Evolutionary conservation across 2,113 vertebrate species (phyloP).

Genomic region (Eurystomus gularis): DNA sequence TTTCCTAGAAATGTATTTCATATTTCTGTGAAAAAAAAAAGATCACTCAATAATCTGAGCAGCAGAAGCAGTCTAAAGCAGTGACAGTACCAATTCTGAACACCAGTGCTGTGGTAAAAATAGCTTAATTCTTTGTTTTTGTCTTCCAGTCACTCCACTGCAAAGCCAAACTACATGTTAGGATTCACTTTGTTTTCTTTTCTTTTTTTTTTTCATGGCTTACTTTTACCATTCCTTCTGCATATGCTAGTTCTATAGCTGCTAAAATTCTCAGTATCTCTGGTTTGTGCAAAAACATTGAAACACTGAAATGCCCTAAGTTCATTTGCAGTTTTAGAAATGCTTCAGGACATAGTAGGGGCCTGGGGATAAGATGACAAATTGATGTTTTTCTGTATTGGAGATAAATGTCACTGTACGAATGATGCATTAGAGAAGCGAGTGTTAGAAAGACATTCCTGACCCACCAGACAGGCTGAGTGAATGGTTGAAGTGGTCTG

Average conservation of each 20-base stretch:
- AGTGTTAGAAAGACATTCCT: not conserved
- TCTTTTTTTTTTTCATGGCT: not conserved
- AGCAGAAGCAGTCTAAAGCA: not conserved
- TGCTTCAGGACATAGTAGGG: not conserved
- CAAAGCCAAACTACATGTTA: not conserved
- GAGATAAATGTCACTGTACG: not conserved
- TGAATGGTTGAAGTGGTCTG: not conserved
- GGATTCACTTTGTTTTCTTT: not conserved
- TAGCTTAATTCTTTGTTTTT: not conserved
- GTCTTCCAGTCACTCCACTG: accelerated
- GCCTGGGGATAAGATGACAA: not conserved
- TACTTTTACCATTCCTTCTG: not conserved
- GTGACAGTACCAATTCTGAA: not conserved
- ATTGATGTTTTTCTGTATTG: not conserved
- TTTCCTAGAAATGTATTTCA: not conserved
- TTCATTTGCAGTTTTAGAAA: not conserved
- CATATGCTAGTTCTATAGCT: not conserved
- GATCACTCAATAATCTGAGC: not conserved
- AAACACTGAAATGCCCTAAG: not conserved
- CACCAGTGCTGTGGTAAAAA: not conserved
- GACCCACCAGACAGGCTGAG: not conserved
- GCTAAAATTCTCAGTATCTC: not conserved
- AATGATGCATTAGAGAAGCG: not conserved
- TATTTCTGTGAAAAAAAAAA: not conserved
- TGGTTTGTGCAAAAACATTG: not conserved